Evolutionary conservation across 2,113 vertebrate genomes (phyloP).

Genomic region (Noctilio leporinus): DNA sequence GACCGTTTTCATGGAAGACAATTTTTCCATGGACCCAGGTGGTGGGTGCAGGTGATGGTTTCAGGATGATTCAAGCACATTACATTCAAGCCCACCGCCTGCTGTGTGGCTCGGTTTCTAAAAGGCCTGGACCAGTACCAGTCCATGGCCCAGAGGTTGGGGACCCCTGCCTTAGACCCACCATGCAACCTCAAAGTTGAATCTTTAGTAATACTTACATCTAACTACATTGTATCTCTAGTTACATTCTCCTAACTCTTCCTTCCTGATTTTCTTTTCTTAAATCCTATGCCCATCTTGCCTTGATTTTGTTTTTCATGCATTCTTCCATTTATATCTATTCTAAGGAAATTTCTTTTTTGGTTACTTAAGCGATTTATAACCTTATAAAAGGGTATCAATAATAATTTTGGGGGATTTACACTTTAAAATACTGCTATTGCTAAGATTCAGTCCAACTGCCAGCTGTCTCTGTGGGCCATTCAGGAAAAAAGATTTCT

Average conservation of each 20-base stretch:
- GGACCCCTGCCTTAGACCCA: not conserved
- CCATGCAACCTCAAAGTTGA: not conserved
- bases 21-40: too few species aligned
- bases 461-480: not conserved
- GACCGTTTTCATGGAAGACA: too few species aligned
- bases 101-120: too few species aligned
- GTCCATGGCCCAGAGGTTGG: too few species aligned
- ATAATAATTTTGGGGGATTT: not conserved
- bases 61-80: too few species aligned
- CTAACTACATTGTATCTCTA: not conserved
- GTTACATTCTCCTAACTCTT: not conserved
- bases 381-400: not conserved
- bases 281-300: not conserved
- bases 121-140: too few species aligned
- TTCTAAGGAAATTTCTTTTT: not conserved
- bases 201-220: not conserved
- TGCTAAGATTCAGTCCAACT: not conserved
- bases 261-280: not conserved
- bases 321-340: not conserved
- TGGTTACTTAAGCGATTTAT: not conserved
- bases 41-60: too few species aligned
- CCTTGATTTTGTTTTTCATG: not conserved
- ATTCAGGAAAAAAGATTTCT: not conserved
- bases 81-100: too few species aligned
- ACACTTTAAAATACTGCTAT: not conserved